phyloP scores from a whole-genome alignment of 2,888 invertebrate species.

The Maniola hyperantus region DNA sequence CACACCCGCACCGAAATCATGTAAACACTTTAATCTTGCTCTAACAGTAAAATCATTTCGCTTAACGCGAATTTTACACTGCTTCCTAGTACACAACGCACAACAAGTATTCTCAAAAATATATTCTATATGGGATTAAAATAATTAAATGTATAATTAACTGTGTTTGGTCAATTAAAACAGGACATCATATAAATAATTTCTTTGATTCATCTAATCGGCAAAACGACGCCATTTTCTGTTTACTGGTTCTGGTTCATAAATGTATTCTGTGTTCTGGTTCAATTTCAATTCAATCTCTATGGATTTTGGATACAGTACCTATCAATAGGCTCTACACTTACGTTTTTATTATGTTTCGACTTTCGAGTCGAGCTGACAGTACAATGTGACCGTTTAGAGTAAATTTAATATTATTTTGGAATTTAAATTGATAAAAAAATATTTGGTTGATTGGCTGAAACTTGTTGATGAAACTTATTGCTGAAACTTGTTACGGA shows the following conservation, averaged over 20 bases:
- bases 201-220: conserved; percentile 66
- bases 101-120: conserved; percentile 46
- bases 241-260: conserved; percentile 45
- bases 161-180: conserved; percentile 40
- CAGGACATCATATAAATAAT: conserved; percentile 50
- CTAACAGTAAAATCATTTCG: conserved; percentile 55
- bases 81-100: conserved; percentile 46
- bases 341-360: too few species aligned
- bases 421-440: too few species aligned
- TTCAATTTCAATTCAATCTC: too few species aligned
- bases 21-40: conserved; percentile 71
- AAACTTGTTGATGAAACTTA: too few species aligned
- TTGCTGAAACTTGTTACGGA: too few species aligned
- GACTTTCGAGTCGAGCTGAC: too few species aligned
- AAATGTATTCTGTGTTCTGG: too few species aligned
- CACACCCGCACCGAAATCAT: conserved; percentile 69
- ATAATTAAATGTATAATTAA: conserved; percentile 38
- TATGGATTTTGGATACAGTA: background rate
- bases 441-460: too few species aligned
- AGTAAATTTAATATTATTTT: too few species aligned
- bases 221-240: conserved; percentile 81
- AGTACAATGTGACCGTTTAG: too few species aligned
- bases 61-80: conserved; percentile 54
- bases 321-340: too few species aligned
- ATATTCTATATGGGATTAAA: conserved; percentile 41